Evolutionary conservation across 2,888 invertebrate species (phyloP).

Genomic region (Anticlea derivata): DNA sequence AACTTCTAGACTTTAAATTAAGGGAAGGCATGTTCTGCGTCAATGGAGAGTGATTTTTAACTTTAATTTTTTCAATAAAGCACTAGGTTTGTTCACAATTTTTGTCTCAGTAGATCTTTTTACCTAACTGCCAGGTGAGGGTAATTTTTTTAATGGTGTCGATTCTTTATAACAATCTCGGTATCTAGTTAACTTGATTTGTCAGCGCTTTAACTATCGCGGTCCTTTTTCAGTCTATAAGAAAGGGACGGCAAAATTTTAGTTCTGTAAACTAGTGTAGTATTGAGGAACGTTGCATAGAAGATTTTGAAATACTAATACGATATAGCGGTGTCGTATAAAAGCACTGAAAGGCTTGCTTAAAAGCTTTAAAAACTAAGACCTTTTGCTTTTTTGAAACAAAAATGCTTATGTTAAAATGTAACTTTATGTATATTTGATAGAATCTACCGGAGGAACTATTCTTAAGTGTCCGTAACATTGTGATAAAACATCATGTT

Average conservation of each 20-base stretch:
- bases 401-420: constrained; percentile 68
- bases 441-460: constrained; percentile 74
- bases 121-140: background rate
- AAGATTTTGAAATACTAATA: background rate
- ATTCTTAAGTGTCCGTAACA: constrained; percentile 71
- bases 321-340: constrained; percentile 6
- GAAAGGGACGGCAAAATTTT: no score
- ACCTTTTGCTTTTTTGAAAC: constrained; percentile 80
- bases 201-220: no score
- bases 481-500: constrained; percentile 81
- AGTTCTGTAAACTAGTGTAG: no score
- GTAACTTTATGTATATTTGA: constrained; percentile 81
- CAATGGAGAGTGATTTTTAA: constrained; percentile 69
- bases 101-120: constrained; percentile 22
- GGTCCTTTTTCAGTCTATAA: no score
- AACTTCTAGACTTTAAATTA: constrained; percentile 18
- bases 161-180: no score
- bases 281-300: background rate
- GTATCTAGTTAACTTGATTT: no score
- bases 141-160: no score
- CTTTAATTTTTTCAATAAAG: constrained; percentile 70
- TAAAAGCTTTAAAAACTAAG: no score
- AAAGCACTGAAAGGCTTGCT: constrained; percentile 17
- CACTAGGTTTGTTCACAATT: constrained; percentile 64
- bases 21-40: constrained; percentile 74